Base-by-base conservation (phyloP, 2,113 vertebrate species). In the Ciconia boyciana region DNA sequence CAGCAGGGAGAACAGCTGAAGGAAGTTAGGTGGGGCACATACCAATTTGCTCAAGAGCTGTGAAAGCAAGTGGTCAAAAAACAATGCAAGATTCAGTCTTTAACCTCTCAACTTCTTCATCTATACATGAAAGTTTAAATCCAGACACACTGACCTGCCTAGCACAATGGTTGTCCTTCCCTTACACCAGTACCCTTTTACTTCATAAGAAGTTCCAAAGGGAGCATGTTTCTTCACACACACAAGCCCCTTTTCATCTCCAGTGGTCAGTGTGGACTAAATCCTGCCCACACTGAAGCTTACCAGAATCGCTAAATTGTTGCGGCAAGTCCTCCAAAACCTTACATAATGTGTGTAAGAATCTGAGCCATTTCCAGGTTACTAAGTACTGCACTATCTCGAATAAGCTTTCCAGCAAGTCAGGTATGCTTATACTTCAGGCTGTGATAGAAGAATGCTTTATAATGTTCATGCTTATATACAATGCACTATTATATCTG, bases 11-110 rank as follows among this genome's bases (percentile, higher is more conserved):
- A 93, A 69, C 84, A 91, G 95, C 91, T 95, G 90, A 92, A 96
- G 94, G 95, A 97, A 95, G 36, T 93, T 96, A 97, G 95, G 95
- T 96, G 96, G 96, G 87, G 97, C 95, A 65, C 74, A 82, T 44
- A 57, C 71, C 87, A 82, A 91, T 85, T 36, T 41, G 28, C 44
- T 89, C 74, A 94, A 89, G 84, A 94, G 89, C 91, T 84, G 77
- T 64, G 89, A 94, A 95, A 87, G 76, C 87, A 89, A 95, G 62
- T 54, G 48, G 64, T 96, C 83, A 91, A 87, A 95, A 95, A 93
- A 97, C 95, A 96, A 89, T 91, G 54, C 32, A 64, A 89, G 87
- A 94, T 60, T 48, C 69, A 92, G 81, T 89, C 83, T 96, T 89
- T 91, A 96, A 90, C 87, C 89, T 91, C 92, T 76, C 1, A 0